Evolutionary conservation across 2,797 vertebrate genomes (phyloP).

Genomic region (Rhyacichthys aspro): DNA sequence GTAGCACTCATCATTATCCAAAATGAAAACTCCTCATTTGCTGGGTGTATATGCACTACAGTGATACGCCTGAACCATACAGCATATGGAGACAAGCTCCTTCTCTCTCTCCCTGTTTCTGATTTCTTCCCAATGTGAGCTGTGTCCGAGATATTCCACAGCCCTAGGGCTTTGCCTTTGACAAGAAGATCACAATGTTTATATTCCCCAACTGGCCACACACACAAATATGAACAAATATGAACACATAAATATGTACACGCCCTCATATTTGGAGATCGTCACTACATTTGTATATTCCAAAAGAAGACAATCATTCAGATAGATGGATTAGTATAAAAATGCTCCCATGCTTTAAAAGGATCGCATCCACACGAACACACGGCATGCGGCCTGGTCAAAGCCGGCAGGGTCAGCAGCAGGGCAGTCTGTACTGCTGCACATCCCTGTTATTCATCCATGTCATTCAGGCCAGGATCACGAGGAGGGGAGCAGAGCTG

Average conservation of each 20-base stretch:
- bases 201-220: constrained; percentile 64
- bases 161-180: constrained; percentile 65
- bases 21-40: no score
- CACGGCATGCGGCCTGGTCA: constrained; percentile 58
- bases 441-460: constrained; percentile 79
- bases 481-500: constrained; percentile 55
- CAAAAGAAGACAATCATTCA: constrained; percentile 1
- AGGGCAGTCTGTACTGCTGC: constrained; percentile 71
- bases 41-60: no score
- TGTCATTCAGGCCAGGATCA: constrained; percentile 77
- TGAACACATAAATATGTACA: constrained; percentile 20
- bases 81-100: no score
- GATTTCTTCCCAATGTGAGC: constrained; percentile 56
- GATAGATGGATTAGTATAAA: constrained; percentile 3
- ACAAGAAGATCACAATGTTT: constrained; percentile 74
- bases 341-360: constrained; percentile 8
- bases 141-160: constrained; percentile 66
- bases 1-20: no score
- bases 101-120: constrained; percentile 50
- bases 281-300: constrained; percentile 5
- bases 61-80: no score
- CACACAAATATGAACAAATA: constrained; percentile 13
- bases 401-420: constrained; percentile 69
- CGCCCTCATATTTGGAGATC: constrained; percentile 17
- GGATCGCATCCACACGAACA: constrained; percentile 1